phyloP scores from a whole-genome alignment of 2,113 vertebrate genomes.

The Pagrus major region DNA sequence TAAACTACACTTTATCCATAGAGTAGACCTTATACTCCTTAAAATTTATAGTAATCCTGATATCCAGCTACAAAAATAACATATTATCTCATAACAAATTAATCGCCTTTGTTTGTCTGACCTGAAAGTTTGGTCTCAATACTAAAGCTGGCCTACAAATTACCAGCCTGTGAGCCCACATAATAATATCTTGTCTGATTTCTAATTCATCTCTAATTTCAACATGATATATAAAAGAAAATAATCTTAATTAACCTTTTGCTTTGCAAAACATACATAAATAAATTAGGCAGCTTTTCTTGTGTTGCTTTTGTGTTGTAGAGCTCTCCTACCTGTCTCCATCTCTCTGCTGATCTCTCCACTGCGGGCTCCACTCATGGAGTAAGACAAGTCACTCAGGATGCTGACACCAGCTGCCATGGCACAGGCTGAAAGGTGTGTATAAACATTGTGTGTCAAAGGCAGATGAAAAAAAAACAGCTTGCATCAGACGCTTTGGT shows the following conservation, averaged over 20 bases:
- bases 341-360: conserved; percentile 78
- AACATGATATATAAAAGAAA: not conserved
- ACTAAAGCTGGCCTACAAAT: not conserved
- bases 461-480: conserved; percentile 4
- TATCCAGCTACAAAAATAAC: not conserved
- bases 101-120: not conserved
- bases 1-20: not conserved
- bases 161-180: not conserved
- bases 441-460: conserved; percentile 71
- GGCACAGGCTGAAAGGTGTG: conserved; percentile 80
- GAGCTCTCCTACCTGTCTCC: conserved; percentile 87
- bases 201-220: not conserved
- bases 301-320: conserved; percentile 3
- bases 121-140: too few relatives aligned
- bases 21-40: not conserved
- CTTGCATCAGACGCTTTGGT: not conserved
- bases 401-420: conserved; percentile 92
- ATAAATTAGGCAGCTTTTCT: not conserved
- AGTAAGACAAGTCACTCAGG: conserved; percentile 85
- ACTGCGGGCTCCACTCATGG: conserved; percentile 75
- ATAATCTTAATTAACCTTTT: too few relatives aligned
- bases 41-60: not conserved
- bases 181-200: not conserved
- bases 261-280: not conserved
- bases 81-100: not conserved